phyloP scores from a whole-genome alignment of 2,113 vertebrate genomes.

The Condylura cristata region DNA sequence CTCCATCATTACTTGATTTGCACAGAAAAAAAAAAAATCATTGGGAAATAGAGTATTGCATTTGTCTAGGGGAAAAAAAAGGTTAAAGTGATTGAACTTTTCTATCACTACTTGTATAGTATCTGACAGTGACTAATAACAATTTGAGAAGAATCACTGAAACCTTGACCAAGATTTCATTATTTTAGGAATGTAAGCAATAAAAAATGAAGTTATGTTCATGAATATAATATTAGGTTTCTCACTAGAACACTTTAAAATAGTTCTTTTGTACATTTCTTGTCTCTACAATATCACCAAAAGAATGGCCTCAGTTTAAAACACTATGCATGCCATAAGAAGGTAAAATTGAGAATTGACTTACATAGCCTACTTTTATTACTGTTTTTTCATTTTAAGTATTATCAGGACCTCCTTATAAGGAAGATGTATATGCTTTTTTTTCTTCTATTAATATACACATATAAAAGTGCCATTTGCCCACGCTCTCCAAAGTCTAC shows the following conservation, averaged over 20 bases:
- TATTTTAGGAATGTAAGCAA: not conserved
- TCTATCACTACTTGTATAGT: not conserved
- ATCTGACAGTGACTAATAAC: not conserved
- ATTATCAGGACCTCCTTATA: not conserved
- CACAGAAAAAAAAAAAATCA: not conserved
- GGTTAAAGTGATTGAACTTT: not conserved
- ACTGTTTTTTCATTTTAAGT: not conserved
- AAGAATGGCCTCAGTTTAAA: not conserved
- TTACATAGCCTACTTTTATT: not conserved
- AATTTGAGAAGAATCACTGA: not conserved
- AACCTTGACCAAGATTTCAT: not conserved
- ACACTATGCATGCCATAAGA: not conserved
- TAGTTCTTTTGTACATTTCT: not conserved
- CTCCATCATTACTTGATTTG: not conserved
- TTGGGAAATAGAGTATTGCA: not conserved
- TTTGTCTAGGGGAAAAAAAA: not conserved
- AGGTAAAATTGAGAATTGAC: not conserved
- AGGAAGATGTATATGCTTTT: not conserved
- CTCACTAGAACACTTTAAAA: slow-evolving; percentile 8
- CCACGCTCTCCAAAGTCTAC: not conserved
- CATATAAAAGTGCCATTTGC: too few relatives aligned
- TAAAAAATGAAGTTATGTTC: not conserved
- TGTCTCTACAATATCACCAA: not conserved
- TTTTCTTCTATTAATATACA: not conserved
- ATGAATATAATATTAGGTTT: not conserved